Conservation (phyloP, 2,113 vertebrate genomes). For the Thermophis baileyi region DNA sequence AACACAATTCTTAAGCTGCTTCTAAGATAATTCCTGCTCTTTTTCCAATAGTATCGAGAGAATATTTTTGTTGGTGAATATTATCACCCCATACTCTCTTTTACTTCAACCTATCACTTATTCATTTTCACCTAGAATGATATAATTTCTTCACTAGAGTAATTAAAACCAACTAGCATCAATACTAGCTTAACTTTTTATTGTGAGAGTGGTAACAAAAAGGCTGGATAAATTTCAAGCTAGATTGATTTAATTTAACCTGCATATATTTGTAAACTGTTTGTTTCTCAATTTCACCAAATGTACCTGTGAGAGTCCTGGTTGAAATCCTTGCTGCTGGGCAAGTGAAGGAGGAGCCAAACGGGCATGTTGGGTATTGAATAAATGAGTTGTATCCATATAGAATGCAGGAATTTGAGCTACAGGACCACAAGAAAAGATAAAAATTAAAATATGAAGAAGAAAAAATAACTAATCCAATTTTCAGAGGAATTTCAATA, state of each 20-base stretch:
- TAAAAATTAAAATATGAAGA: slow-evolving; percentile 16
- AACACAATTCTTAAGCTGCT: background rate
- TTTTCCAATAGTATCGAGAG: background rate
- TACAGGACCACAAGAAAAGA: slow-evolving; percentile 69
- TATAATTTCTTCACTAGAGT: background rate
- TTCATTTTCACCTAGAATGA: background rate
- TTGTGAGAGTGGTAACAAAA: background rate
- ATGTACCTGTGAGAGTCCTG: slow-evolving; percentile 94
- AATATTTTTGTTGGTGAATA: background rate
- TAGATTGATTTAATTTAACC: background rate
- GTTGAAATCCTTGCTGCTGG: slow-evolving; percentile 94
- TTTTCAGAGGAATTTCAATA: background rate
- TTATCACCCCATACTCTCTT: background rate
- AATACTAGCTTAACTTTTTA: background rate
- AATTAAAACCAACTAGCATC: background rate
- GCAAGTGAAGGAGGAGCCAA: slow-evolving; percentile 89
- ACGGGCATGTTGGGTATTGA: slow-evolving; percentile 89
- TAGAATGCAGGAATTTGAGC: slow-evolving; percentile 97
- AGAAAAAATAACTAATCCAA: background rate
- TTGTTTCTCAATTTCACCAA: background rate
- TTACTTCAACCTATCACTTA: background rate
- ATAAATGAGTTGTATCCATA: slow-evolving; percentile 98
- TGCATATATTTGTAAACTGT: background rate
- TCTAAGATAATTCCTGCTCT: background rate
- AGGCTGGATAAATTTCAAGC: background rate